phyloP scores from a whole-genome alignment of 2,888 invertebrate genomes.

The Rhagium mordax region DNA sequence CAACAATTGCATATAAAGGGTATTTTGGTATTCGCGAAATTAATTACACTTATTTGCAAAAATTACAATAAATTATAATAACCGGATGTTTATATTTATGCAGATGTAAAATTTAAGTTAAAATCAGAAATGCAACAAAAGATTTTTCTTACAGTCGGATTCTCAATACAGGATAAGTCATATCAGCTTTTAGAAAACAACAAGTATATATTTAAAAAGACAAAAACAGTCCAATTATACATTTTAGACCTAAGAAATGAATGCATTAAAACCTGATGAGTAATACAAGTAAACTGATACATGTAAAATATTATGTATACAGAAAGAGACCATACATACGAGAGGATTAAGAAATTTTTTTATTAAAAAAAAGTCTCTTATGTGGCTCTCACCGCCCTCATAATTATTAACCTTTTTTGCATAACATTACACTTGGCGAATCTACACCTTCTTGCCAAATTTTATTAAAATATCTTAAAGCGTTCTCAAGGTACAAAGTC shows the following conservation, averaged over 20 bases:
- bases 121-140: not conserved
- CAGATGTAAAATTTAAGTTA: constrained; percentile 1
- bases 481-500: too few species aligned
- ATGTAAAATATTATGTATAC: too few species aligned
- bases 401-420: too few species aligned
- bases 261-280: too few species aligned
- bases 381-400: too few species aligned
- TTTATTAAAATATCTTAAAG: too few species aligned
- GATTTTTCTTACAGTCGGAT: not conserved
- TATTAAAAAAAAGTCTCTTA: too few species aligned
- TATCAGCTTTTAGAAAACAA: not conserved
- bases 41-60: constrained; percentile 27
- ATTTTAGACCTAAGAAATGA: not conserved
- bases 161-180: not conserved
- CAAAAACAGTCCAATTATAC: not conserved
- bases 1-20: constrained; percentile 29
- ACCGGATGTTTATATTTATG: constrained; percentile 32
- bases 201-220: not conserved
- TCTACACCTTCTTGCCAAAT: too few species aligned
- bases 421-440: too few species aligned
- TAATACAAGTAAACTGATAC: too few species aligned
- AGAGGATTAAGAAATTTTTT: too few species aligned
- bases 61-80: constrained; percentile 22
- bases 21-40: constrained; percentile 10
- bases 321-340: too few species aligned